Evolutionary conservation across 2,113 vertebrate genomes (phyloP), one percentile per base, ranked within the genome.

Genomic region (Urocynchramus pylzowi): DNA sequence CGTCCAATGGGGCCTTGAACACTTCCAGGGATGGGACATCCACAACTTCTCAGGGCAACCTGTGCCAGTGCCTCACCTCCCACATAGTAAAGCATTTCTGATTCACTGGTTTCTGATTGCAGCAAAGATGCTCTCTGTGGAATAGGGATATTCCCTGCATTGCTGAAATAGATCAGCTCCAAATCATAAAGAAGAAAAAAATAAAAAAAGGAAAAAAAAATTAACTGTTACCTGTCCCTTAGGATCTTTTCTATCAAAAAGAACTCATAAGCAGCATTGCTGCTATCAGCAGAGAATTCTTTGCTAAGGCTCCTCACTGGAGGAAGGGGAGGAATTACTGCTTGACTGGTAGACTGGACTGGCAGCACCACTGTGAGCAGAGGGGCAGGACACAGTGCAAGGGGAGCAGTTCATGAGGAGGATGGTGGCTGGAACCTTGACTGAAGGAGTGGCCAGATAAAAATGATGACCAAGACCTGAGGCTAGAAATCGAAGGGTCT

Each of bases 11-110:
- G 9, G 17, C 12, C 42, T 33, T 49, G 49, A 84, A 8, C 19
- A 27, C 31, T 77, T 19, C 31, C 18, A 37, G 56, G 24, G 31
- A 24, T 56, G 35, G 12, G 11, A 5, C 18, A 63, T 5, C 12
- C 18, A 37, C 49, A 77, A 3, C 33, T 77, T 70, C 22, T 49
- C 35, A 63, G 35, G 54, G 12, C 10, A 49, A 9, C 26, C 30
- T 49, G 8, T 70, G 31, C 9, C 71, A 84, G 17, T 37, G 41
- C 54, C 42, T 49, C 49, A 49, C 5, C 8, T 16, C 63, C 13
- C 0, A 0, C 26, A 56, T 2, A 12, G 22, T 20, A 16, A 77
- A 49, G 64, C 1, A 1, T 70, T 70, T 56, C 22, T 8, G 13
- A 13, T 54, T 89, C 52, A 13, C 37, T 28, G 33, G 24, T 24